Base-by-base conservation (phyloP, 2,113 vertebrate genomes). In the Varanus salvator region DNA sequence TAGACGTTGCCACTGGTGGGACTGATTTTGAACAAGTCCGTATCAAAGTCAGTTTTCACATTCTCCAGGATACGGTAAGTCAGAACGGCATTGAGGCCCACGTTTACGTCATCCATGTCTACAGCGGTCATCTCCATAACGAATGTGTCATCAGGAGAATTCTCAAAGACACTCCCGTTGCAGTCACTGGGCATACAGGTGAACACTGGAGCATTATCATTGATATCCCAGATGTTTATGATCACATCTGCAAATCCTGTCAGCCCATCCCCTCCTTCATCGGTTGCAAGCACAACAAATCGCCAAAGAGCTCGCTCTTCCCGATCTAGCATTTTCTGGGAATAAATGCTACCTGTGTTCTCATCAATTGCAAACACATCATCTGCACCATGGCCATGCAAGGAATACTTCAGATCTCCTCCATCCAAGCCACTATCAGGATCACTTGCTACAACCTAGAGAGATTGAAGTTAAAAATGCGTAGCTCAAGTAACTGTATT, bases 161-260 rank as follows among this genome's bases (percentile, higher is more conserved):
- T 98, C 92, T 99, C 98, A 1, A 97, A 93, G 27, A 98, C 97
- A 0, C 96, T 97, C 3, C 98, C 98, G 0, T 95, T 98, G 91
- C 98, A 98, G 52, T 96, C 94, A 86, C 95, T 97, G 66, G 97
- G 97, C 81, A 97, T 95, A n/a, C 98, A 99, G 0, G 87, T 90
- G 94, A 98, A 98, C 44, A 92, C 8, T 1, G 98, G 98, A 0
- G 97, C 97, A 0, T 98, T 98, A 96, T 98, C 98, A 23, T 98
- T 99, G 91, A 99, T 97, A 93, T 98, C 98, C 98, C 97, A 98
- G 60, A 98, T 98, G 0, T 97, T 98, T 92, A 99, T 98, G 93
- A 98, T 98, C 89, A 98, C 97, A 54, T 99, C 98, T 1, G 98
- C 98, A 96, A 99, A 99, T 48, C 98, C 98, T 0, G 98, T 98